Conservation (phyloP, 2,888 invertebrate genomes). For the Petrolisthes cinctipes region DNA sequence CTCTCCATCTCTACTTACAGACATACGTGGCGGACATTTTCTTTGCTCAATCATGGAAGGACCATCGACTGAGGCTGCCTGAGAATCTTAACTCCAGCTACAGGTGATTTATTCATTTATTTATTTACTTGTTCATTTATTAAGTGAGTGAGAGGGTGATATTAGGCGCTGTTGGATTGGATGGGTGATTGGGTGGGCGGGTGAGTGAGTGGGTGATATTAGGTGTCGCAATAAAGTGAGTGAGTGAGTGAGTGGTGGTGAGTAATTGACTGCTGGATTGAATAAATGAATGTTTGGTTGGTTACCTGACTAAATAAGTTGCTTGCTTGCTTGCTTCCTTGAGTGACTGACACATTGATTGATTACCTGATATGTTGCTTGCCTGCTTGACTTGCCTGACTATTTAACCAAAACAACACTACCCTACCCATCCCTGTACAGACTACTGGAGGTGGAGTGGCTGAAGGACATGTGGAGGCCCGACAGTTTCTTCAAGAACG, state of each 20-base stretch:
- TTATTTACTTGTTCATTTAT: not conserved
- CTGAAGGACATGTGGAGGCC: slow-evolving; percentile 69
- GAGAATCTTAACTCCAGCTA: slow-evolving; percentile 39
- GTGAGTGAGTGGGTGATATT: not conserved
- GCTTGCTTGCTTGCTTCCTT: too few relatives aligned
- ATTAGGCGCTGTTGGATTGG: not conserved
- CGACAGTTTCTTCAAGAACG: slow-evolving; percentile 69
- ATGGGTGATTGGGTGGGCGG: slow-evolving; percentile 17
- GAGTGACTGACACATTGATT: too few relatives aligned
- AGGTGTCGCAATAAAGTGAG: not conserved
- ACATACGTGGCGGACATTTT: slow-evolving; percentile 47
- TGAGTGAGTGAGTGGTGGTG: not conserved
- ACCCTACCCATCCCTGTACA: not conserved
- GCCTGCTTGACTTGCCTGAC: too few relatives aligned
- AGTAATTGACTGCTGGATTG: not conserved
- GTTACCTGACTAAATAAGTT: too few relatives aligned
- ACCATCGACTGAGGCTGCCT: slow-evolving; percentile 34
- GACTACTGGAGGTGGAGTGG: slow-evolving; percentile 69
- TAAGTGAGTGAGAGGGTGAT: not conserved
- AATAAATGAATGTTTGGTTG: too few relatives aligned
- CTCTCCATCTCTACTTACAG: not conserved
- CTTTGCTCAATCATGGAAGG: slow-evolving; percentile 43
- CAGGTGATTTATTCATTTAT: slow-evolving; percentile 12
- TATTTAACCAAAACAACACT: not conserved
- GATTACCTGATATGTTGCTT: too few relatives aligned